Percentiles rank a stretch among this genome's conserved stretches.
These are phyloP conservation scores for Chiloscyllium punctatum DNA, from an alignment of 2,797 vertebrate species.

Conservation along the genomic window DNA sequence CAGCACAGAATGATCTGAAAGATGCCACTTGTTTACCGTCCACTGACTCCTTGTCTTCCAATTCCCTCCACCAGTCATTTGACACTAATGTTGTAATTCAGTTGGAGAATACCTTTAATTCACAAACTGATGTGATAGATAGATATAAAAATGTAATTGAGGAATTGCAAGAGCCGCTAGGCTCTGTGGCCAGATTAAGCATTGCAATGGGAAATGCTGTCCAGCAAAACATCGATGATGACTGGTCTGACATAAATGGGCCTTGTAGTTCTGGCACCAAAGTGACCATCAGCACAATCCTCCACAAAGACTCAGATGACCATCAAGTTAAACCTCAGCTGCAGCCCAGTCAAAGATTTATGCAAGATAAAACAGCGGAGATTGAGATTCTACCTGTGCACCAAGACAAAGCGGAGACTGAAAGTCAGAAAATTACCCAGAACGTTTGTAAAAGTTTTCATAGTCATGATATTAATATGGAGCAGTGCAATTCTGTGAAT, in stretches of 20 bases:
- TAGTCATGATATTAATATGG: neutral
- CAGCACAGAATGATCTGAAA: neutral
- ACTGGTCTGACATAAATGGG: neutral
- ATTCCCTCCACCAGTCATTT: neutral
- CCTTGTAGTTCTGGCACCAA: neutral
- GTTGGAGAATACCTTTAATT: neutral
- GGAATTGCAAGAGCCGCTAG: neutral
- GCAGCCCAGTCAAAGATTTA: neutral
- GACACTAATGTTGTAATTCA: neutral
- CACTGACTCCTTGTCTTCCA: neutral
- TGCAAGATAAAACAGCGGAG: neutral
- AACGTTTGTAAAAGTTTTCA: no score
- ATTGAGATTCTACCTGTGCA: neutral
- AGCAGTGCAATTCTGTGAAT: neutral
- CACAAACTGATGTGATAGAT: neutral
- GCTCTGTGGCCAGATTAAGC: neutral
- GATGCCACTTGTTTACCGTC: neutral
- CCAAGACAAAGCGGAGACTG: neutral
- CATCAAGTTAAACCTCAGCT: neutral
- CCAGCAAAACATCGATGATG: neutral
- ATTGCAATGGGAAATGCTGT: neutral
- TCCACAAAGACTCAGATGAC: neutral
- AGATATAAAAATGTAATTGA: neutral
- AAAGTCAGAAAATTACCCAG: neutral
- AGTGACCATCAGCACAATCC: neutral